Conservation (phyloP, 1,140 invertebrate genomes). For the Saccostrea echinata region DNA sequence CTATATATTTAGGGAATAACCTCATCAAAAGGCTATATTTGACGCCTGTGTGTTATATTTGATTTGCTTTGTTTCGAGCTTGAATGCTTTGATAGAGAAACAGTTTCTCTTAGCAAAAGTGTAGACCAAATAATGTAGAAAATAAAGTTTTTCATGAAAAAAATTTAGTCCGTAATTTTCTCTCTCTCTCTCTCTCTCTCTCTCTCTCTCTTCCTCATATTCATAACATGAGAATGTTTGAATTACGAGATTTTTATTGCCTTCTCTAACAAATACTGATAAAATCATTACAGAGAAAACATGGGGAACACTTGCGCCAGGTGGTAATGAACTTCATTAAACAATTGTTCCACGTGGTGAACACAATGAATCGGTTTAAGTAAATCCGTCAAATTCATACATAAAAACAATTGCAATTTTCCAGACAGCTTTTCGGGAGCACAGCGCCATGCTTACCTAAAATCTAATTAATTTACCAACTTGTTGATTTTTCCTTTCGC, state of each 20-base stretch:
- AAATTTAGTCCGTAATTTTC: neutral
- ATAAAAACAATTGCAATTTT: constrained; percentile 11
- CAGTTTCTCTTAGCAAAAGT: neutral
- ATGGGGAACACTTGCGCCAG: constrained; percentile 6
- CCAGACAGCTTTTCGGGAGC: neutral
- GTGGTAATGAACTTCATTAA: constrained; percentile 23
- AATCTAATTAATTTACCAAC: constrained; percentile 1
- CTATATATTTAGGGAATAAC: too few species aligned
- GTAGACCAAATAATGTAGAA: neutral
- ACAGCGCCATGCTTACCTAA: neutral
- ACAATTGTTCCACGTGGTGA: constrained; percentile 1
- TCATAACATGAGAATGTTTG: too few species aligned
- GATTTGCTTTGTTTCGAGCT: too few species aligned
- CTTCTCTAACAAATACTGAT: constrained; percentile 9
- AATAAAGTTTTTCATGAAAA: neutral
- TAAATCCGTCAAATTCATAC: constrained; percentile 11
- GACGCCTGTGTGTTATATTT: too few species aligned
- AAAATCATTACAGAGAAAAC: neutral
- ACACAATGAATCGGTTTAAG: constrained; percentile 22
- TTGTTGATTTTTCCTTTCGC: neutral
- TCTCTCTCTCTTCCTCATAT: too few species aligned
- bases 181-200: too few species aligned
- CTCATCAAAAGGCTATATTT: too few species aligned
- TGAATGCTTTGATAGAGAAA: neutral
- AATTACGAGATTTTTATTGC: neutral